Base-by-base conservation (phyloP, 2,113 vertebrate genomes). In the Otocyon megalotis region DNA sequence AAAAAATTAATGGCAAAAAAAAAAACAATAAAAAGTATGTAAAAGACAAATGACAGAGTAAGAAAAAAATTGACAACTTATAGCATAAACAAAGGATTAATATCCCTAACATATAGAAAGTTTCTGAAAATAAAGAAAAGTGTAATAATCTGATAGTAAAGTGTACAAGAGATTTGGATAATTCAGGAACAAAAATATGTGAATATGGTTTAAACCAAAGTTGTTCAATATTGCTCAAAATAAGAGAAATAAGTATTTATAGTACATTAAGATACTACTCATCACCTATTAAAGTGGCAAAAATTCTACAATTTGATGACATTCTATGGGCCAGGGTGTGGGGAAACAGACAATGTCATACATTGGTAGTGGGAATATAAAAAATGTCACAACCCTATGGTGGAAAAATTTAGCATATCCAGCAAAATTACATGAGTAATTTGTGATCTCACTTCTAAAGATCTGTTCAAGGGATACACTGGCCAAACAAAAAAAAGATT, bases 21-120 rank as follows among this genome's bases (percentile, higher is more conserved):
- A 8, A 48, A 50, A 26, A 48, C 3, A 7, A 8, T 83, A 88
- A 67, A 56, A 17, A 6, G 8, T 20, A 89, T 35, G 11, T 83
- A 87, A 91, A 95, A 86, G 32, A 82, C 35, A 81, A 95, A 76
- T 24, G 43, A 83, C 12, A 76, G 93, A 90, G 22, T 81, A 50
- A 83, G 60, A 60, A 77, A 93, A 84, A 37, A 30, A 87, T 35
- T 74, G 62, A 62, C n/a, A 93, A 91, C 17, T 77, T 69, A 90
- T 1, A 82, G 35, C 48, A 93, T 69, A 48, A 86, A 85, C 20
- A 71, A 74, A 81, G 12, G 4, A 5, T 94, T 71, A 88, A 50
- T 79, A 72, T 58, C 3, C 13, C 15, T 88, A 62, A 82, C 69
- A 62, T 26, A 58, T 63, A 96, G 50, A 11, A 88, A 50, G 13